Base-by-base conservation (phyloP, 2,113 vertebrate species). In the Megatriorchis doriae region DNA sequence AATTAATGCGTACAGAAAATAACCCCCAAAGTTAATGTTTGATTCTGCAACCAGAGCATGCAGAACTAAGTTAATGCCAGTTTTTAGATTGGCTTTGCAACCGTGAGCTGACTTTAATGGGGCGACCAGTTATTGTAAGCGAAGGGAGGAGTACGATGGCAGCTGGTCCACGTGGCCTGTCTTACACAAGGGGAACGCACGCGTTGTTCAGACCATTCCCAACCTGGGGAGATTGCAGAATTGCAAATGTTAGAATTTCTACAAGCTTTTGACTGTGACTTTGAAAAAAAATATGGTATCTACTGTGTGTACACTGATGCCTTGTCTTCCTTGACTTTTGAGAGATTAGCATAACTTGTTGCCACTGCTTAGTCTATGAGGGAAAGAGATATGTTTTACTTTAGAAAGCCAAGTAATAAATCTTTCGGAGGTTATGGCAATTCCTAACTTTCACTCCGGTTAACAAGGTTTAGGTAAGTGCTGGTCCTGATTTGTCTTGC, bases 61-160 rank as follows among this genome's bases (percentile, higher is more conserved):
- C 19, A 63, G 70, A 84, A n/a, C n/a, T 74, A 50, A 42, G 48
- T 63, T 71, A 53, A 66, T 79, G 42, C 17, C 42, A 36, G 22
- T 16, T 72, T 90, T 82, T 40, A 79, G 27, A 26, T 42, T 0
- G 3, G 20, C 27, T 72, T 71, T 79, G 52, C 53, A 67, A 29
- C n/a, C 1, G 1, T 50, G 42, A 91, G 12, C 52, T 40, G 79
- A 21, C 34, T 90, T 52, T 10, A 40, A 20, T 62, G 52, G 47
- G 18, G 14, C 3, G 3, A n/a, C 36, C 55, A 27, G 67, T 62
- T 40, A 32, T 4, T 4, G 4, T 0, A 2, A 58, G 16, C 1
- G 3, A 47, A 53, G 65, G 25, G 65, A 78, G 32, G 34, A 67
- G 9, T 23, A 26, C 0, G 7, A 22, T 14, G 73, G 68, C 68